These are phyloP conservation scores for Calameuta idolon DNA, from an alignment of 2,888 invertebrate species.

Conservation along the genomic window DNA sequence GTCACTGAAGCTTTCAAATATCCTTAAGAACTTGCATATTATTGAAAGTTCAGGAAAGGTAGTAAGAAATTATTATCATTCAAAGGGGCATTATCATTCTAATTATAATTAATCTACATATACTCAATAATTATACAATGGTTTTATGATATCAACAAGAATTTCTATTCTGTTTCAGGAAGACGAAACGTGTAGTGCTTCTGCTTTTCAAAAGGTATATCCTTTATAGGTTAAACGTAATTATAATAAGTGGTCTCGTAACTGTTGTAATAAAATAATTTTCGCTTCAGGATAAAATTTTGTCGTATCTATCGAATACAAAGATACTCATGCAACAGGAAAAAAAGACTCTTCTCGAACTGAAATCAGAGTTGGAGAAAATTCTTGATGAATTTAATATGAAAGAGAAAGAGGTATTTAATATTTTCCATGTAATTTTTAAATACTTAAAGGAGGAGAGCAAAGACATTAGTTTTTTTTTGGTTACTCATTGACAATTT, in stretches of 20 bases:
- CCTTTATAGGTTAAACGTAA: not conserved
- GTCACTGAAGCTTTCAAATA: constrained; percentile 4
- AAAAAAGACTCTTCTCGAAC: constrained; percentile 40
- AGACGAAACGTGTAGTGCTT: not conserved
- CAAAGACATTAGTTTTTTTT: not conserved
- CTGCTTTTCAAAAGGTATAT: not conserved
- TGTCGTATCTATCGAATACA: constrained; percentile 41
- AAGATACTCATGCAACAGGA: constrained; percentile 48
- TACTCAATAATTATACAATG: not conserved
- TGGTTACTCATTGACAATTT: not conserved
- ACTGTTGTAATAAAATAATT: not conserved
- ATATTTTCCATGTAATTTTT: not conserved
- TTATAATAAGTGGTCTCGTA: not conserved
- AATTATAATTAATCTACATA: not conserved
- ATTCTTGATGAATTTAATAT: constrained; percentile 40
- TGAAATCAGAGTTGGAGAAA: constrained; percentile 46
- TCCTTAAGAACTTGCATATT: constrained; percentile 7
- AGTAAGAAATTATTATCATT: constrained; percentile 2
- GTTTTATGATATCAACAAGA: not conserved
- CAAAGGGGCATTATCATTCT: not conserved
- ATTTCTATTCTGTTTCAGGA: not conserved
- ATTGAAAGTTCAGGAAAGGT: not conserved
- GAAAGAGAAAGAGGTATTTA: constrained; percentile 37
- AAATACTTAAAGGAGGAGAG: not conserved
- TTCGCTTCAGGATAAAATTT: constrained; percentile 14